Percentiles rank a stretch among this genome's conserved stretches.
These are phyloP conservation scores for Macquaria australasica DNA, from an alignment of 2,113 vertebrate species.

Conservation along the genomic window DNA sequence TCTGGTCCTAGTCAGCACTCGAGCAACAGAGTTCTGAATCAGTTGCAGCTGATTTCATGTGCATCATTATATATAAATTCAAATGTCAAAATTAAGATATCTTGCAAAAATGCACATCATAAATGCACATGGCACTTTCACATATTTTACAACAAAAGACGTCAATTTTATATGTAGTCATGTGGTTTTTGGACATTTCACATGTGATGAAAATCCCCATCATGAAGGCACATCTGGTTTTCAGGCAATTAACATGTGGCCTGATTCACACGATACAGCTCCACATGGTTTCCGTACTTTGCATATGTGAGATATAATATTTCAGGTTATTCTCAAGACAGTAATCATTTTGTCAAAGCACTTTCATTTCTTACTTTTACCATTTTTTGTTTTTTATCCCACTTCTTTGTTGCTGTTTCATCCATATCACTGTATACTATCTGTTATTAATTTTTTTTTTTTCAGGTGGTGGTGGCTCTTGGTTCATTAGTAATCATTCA, in stretches of 20 bases:
- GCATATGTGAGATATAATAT: no score
- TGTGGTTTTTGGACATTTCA: not conserved
- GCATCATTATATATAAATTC: no score
- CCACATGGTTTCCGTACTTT: not conserved
- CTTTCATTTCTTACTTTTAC: not conserved
- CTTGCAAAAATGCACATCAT: no score
- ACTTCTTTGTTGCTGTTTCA: not conserved
- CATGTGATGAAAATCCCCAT: no score
- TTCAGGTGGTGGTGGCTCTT: not conserved
- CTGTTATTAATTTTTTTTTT: not conserved
- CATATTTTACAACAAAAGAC: no score
- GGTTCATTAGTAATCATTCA: not conserved
- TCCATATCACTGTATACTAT: not conserved
- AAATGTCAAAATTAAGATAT: no score
- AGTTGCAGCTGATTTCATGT: no score
- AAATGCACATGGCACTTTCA: no score
- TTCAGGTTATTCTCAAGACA: not conserved
- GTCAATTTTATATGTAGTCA: not conserved
- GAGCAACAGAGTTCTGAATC: no score
- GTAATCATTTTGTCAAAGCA: not conserved
- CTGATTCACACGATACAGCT: not conserved
- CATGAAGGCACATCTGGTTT: no score
- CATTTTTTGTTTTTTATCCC: not conserved
- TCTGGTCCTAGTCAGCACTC: no score
- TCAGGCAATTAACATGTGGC: not conserved